A percentile compares a stretch with the other conserved stretches of the same genome.
Evolutionary conservation across 2,113 vertebrate genomes (phyloP).

Genomic region (Alouatta palliata): DNA sequence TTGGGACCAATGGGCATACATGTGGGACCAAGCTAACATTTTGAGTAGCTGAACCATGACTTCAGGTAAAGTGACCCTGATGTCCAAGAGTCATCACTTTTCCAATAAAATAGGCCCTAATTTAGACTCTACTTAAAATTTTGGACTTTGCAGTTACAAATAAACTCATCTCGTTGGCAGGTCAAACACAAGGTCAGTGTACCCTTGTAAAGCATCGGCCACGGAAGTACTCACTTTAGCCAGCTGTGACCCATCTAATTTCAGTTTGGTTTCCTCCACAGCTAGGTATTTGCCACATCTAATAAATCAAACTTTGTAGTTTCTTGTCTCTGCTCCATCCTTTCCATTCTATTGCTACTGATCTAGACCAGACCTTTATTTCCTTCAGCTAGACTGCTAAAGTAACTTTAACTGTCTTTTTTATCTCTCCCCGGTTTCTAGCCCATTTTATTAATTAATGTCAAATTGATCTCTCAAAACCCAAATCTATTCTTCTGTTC

Average conservation of each 20-base stretch:
- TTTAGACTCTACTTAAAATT: neutral
- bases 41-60: neutral
- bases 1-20: neutral
- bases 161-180: neutral
- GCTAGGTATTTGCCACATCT: neutral
- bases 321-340: neutral
- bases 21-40: neutral
- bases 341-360: neutral
- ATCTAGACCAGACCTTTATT: neutral
- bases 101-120: neutral
- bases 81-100: neutral
- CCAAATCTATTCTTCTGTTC: neutral
- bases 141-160: neutral
- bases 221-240: neutral
- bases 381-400: constrained; percentile 5
- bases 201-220: neutral
- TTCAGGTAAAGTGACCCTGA: neutral
- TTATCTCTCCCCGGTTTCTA: constrained; percentile 13
- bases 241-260: neutral
- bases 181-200: neutral
- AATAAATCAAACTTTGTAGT: neutral
- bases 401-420: neutral
- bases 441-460: constrained; percentile 55
- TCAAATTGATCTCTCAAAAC: constrained; percentile 36
- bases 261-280: neutral